These are phyloP conservation scores for Dufourea novaeangliae DNA, from an alignment of 1,140 invertebrate genomes.

Conservation along the genomic window DNA sequence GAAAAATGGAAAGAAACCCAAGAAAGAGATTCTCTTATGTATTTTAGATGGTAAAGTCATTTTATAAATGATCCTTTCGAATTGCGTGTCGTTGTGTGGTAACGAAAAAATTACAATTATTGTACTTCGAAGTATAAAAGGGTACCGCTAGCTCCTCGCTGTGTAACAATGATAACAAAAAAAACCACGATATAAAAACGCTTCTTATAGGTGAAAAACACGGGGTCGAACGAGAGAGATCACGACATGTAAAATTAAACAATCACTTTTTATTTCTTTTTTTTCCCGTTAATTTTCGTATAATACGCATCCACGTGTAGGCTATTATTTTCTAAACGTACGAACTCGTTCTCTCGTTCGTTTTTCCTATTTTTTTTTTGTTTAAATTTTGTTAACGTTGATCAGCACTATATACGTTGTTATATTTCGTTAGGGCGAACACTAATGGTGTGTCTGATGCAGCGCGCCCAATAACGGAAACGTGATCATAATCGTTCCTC, in stretches of 20 bases:
- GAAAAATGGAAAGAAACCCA: slow-evolving; percentile 2
- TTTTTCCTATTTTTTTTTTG: background rate
- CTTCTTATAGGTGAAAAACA: slow-evolving; percentile 21
- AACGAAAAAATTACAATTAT: slow-evolving; percentile 10
- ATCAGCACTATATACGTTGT: background rate
- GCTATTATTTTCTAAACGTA: background rate
- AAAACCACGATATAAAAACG: slow-evolving; percentile 4
- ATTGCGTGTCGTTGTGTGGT: slow-evolving; percentile 21
- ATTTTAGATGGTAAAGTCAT: slow-evolving; percentile 16
- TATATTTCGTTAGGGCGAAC: background rate
- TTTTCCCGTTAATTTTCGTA: background rate
- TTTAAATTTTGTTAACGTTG: background rate
- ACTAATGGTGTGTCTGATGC: background rate
- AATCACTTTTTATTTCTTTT: background rate
- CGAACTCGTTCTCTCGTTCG: background rate
- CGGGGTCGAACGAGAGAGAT: background rate
- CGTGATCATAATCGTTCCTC: background rate
- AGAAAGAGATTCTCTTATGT: slow-evolving; percentile 32
- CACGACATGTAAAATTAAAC: slow-evolving; percentile 34
- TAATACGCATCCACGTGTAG: background rate
- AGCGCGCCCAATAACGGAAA: slow-evolving; percentile 1
- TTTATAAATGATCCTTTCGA: slow-evolving; percentile 28
- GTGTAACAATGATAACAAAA: background rate
- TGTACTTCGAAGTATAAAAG: slow-evolving; percentile 25
- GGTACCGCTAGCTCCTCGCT: slow-evolving; percentile 19